Base-by-base conservation (phyloP, 1,140 invertebrate species). In the Drosophila sucinea region DNA sequence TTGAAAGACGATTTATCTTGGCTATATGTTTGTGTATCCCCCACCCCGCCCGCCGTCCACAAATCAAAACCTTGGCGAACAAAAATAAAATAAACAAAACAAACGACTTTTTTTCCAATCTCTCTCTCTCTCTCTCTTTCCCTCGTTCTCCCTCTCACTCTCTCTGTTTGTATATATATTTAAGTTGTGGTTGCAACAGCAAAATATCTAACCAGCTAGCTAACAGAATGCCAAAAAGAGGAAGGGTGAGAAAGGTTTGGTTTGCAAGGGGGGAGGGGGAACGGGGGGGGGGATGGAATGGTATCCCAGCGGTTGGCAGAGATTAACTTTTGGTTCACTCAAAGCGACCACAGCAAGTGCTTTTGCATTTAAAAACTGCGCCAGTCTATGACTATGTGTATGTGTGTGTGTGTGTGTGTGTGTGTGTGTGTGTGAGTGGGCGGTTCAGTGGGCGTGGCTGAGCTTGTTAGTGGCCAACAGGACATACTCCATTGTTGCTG, bases 1-100 rank as follows among this genome's bases (percentile, higher is more conserved):
- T 73, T 86, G 83, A 90, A 90, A 90, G 86, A 81, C 86, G 87
- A 90, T 90, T 90, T 90, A 90, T 90, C 85, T 89, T 90, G 61
- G 87, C 75, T 87, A 23, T 77, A 76, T 66, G 62, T 70, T 71
- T 71, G 80, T 78, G 79, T 79, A 74, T 72, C 8, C 35, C 10
- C 35, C 0, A 2, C 8, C 35, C 10, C 8, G 7, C 8, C 33
- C 5, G 1, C 5, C 33, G n/a, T 44, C 10, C 81, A 73, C 67
- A 85, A 77, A 77, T 71, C 76, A 63, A 70, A 67, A 38, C 44
- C 44, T 51, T 51, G 33, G 56, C 17, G 83, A 60, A 89, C 83
- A 83, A 79, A 87, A 87, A 87, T 30, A 79, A 73, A 83, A 83
- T 83, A 82, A 86, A 77, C 79, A 81, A 83, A 51, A 84, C 81